These are phyloP conservation scores for Salvator merianae DNA, from an alignment of 2,113 vertebrate genomes.

Conservation along the genomic window DNA sequence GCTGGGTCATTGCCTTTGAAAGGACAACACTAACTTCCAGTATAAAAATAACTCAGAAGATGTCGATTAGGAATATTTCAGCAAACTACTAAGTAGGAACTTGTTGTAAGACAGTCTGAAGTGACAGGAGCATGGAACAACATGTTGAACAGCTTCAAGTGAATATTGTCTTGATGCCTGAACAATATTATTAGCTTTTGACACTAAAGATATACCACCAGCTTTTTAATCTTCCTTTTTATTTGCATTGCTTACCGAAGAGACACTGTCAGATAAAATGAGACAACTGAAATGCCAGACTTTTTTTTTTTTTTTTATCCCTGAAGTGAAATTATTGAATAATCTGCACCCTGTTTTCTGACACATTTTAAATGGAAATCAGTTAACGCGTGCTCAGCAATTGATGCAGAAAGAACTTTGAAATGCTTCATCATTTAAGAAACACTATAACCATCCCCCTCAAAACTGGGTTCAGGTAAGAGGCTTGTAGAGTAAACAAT, in stretches of 20 bases:
- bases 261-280: not conserved
- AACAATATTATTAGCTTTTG: slow-evolving; percentile 25
- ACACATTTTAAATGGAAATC: slow-evolving; percentile 5
- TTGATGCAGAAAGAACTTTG: not conserved
- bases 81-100: not conserved
- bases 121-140: not conserved
- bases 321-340: slow-evolving; percentile 18
- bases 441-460: not conserved
- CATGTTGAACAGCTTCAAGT: not conserved
- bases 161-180: not conserved
- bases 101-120: slow-evolving; percentile 6
- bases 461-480: not conserved
- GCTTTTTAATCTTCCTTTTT: slow-evolving; percentile 19
- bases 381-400: not conserved
- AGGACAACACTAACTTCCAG: not conserved
- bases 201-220: slow-evolving; percentile 8
- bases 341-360: not conserved
- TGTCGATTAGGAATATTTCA: not conserved
- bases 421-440: not conserved
- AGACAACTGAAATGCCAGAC: not conserved
- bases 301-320: not conserved
- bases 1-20: not conserved
- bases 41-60: not conserved
- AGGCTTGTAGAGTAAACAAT: not conserved
- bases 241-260: slow-evolving; percentile 17